Percentiles rank a stretch among this genome's conserved stretches.
These are phyloP conservation scores for Ceratitis capitata DNA, from an alignment of 1,140 invertebrate genomes.

Conservation along the genomic window DNA sequence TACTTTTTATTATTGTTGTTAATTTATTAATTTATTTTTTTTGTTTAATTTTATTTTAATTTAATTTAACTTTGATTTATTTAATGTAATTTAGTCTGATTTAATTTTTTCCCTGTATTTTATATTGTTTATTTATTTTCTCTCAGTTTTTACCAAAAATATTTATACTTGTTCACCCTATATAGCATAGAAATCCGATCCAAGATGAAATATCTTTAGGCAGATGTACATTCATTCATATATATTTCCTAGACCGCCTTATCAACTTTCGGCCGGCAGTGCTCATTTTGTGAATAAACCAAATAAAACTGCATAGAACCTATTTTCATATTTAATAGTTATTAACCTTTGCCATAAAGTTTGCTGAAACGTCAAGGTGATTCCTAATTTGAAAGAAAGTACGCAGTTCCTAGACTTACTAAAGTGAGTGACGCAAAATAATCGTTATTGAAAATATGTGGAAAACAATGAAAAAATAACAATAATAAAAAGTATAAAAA, in stretches of 20 bases:
- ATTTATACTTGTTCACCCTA: background rate
- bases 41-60: slow-evolving; percentile 39
- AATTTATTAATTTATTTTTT: slow-evolving; percentile 49
- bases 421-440: background rate
- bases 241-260: background rate
- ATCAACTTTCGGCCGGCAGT: background rate
- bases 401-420: background rate
- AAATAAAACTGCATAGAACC: background rate
- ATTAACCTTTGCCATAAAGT: background rate
- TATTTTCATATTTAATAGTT: background rate
- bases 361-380: background rate
- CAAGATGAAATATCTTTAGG: background rate
- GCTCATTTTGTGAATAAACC: background rate
- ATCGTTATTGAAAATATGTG: background rate
- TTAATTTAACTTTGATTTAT: no score
- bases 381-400: background rate
- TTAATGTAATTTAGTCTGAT: slow-evolving; percentile 39
- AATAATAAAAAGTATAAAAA: no score
- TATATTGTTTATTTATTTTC: background rate
- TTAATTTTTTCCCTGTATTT: background rate
- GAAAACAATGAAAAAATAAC: no score
- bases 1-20: slow-evolving; percentile 47
- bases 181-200: background rate
- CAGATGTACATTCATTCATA: background rate
- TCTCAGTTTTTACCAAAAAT: background rate